Evolutionary conservation across 2,888 invertebrate genomes (phyloP), one percentile per base, ranked within the genome.

Genomic region (Terebella lapidaria): DNA sequence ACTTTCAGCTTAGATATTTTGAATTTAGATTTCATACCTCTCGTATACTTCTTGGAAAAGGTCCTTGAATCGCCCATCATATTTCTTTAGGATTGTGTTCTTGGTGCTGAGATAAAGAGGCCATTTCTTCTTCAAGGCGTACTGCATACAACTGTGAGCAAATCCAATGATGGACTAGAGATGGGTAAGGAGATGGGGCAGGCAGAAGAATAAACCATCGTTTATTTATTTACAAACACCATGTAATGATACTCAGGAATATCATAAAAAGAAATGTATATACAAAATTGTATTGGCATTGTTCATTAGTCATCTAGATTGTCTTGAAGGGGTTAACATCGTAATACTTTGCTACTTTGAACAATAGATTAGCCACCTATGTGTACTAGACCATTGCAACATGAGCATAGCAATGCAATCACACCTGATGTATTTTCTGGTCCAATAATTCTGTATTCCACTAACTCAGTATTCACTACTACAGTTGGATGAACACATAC

Each of bases 61-160:
- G 77, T 93, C 93, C 83, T 93, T 92, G 83, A 93, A 93, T 26
- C 90, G 85, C 18, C 93, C 92, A 78, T 93, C 93, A 76, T 93
- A 93, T 67, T 84, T 84, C 81, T 93, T 93, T 54, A 93, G 83
- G 73, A 93, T 93, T 1, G 93, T 93, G 80, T 93, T 93, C 82
- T 93, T 93, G 3, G 93, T 93, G 61, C 90, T 90, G 77, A 93
- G 81, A 81, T 92, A 93, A n/a, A 93, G 83, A 0, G 92, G 92
- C 89, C 89, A 91, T 76, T 89, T 88, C 83, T 91, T 92, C 78
- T 84, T 85, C 60, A 93, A 78, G 46, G 92, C 91, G 72, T 90
- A 87, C 80, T 92, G 90, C 83, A 93, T 90, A 78, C 91, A 92
- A 62, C 91, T 88, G 78, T 91, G 90, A 45, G 92, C 93, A 80